These are phyloP conservation scores for Bathynomus jamesi DNA, from an alignment of 1,140 invertebrate genomes.

Conservation along the genomic window DNA sequence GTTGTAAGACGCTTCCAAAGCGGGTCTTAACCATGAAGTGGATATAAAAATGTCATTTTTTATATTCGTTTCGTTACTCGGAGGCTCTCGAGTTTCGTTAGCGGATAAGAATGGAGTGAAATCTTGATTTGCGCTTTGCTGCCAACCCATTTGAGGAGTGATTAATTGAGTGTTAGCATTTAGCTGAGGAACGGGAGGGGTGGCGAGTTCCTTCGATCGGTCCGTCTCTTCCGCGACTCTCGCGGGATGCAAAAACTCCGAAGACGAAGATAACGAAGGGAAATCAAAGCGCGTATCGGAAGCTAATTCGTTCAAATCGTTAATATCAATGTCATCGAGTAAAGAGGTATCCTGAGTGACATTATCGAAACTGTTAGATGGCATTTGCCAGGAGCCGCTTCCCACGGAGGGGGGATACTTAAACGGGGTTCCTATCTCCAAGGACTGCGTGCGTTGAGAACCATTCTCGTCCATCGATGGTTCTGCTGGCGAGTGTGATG, in stretches of 20 bases:
- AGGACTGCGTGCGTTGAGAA: neutral
- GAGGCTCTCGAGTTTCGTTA: neutral
- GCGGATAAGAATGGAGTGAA: neutral
- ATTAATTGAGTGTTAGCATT: too few relatives aligned
- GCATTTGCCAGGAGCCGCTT: neutral
- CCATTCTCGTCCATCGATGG: neutral
- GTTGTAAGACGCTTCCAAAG: constrained; percentile 1
- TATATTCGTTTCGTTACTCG: neutral
- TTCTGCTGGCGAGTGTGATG: neutral
- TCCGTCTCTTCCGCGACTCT: neutral
- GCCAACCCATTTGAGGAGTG: neutral
- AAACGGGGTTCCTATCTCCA: neutral
- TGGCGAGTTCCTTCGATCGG: neutral
- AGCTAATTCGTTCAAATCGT: neutral
- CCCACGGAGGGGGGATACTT: neutral
- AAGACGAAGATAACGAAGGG: neutral
- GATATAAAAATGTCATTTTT: neutral
- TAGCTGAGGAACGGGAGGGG: neutral
- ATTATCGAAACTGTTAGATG: neutral
- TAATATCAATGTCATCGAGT: neutral
- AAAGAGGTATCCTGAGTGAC: neutral
- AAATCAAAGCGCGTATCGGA: neutral
- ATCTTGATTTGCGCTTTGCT: neutral
- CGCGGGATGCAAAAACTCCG: neutral
- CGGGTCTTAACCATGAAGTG: neutral